Evolutionary conservation across 1,140 invertebrate species (phyloP), one percentile per base, ranked within the genome.

Genomic region (Vanessa atalanta): DNA sequence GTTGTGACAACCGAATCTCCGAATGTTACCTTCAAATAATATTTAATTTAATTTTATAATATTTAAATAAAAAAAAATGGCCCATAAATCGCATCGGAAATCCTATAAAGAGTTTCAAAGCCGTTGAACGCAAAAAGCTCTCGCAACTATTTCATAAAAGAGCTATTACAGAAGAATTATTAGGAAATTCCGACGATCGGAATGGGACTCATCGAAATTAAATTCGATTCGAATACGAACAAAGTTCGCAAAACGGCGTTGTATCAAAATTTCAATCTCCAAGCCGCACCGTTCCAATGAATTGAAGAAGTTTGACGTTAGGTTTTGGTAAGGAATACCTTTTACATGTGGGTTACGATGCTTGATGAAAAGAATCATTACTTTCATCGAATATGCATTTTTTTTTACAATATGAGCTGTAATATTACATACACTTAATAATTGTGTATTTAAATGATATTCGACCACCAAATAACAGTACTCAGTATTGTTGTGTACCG

Each of bases 221-320:
- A 75, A 75, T 75, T 75, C 64, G 73, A 20, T 66, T 75, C 64
- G 47, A 51, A 66, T 70, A 31, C 20, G 50, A 55, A 53, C 51
- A 75, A 75, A 75, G 68, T 70, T 70, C 47, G 64, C 55, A 63
- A 47, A 75, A 70, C 63, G 66, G 23, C 60, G 50, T 65, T 75
- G 72, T 74, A 74, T 68, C 57, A 74, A 74, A 68, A 69, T 69
- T 74, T 74, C 72, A 74, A 74, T 69, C 72, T 74, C 11, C 31
- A 15, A 47, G 23, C 26, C 13, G 37, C 47, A 37, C 31, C 23
- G 37, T 57, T 47, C 20, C 23, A 2, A 26, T 66, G 47, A 60
- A 61, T 64, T 23, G 2, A 16, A 8, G 20, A 71, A 43, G 48
- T 71, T 71, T 26, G 12, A 71, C 60, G 63, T 61, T n/a, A 61